These are phyloP conservation scores for Teleogryllus occipitalis DNA, from an alignment of 1,140 invertebrate species.

Conservation along the genomic window DNA sequence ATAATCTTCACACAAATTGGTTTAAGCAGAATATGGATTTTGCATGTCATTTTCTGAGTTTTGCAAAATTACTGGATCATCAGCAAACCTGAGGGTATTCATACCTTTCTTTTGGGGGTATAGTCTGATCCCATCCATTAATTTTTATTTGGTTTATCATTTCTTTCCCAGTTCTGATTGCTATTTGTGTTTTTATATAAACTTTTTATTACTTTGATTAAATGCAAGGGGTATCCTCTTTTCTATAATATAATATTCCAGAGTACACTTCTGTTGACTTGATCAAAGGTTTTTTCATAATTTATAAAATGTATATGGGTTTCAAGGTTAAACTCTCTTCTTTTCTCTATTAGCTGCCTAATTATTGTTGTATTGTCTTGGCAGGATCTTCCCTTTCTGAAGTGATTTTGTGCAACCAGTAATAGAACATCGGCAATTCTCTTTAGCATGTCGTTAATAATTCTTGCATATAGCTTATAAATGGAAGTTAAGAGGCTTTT, in stretches of 20 bases:
- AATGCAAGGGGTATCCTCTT: background rate
- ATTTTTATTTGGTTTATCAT: background rate
- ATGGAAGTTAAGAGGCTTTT: background rate
- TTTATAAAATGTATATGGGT: background rate
- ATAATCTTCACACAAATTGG: no score
- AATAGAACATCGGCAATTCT: background rate
- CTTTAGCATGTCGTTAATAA: background rate
- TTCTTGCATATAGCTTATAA: background rate
- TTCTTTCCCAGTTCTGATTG: background rate
- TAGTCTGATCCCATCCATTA: background rate
- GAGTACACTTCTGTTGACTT: background rate
- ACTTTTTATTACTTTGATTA: background rate
- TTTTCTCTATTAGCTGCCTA: background rate
- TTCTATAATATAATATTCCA: background rate
- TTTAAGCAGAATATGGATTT: no score
- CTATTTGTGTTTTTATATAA: background rate
- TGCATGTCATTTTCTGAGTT: no score
- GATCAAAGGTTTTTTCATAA: background rate
- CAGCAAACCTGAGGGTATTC: slow-evolving; percentile 1
- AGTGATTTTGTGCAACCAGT: background rate
- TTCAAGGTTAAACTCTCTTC: slow-evolving; percentile 6
- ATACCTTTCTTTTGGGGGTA: background rate
- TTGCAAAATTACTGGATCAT: no score
- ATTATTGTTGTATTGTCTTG: background rate
- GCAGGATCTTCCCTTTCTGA: background rate